Percentiles rank a stretch among this genome's conserved stretches.
phyloP scores from a whole-genome alignment of 2,888 invertebrate genomes.

The Coelinius sp. region DNA sequence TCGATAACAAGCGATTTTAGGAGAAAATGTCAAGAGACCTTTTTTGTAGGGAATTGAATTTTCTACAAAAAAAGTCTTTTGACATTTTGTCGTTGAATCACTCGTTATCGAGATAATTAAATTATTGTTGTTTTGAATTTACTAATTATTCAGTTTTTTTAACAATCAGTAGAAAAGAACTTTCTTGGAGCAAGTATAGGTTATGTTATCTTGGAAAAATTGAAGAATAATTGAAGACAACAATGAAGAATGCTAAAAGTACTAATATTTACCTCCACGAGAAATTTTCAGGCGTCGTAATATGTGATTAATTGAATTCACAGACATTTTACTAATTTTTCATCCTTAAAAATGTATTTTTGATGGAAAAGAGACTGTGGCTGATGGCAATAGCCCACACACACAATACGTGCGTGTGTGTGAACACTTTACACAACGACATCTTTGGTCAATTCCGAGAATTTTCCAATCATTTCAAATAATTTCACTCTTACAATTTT shows the following conservation, averaged over 20 bases:
- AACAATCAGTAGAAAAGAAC: background rate
- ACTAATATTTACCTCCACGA: background rate
- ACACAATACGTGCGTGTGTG: slow-evolving; percentile 45
- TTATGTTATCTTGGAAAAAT: background rate
- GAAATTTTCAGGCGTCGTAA: background rate
- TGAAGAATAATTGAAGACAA: background rate
- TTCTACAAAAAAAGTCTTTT: too few relatives aligned
- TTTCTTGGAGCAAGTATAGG: background rate
- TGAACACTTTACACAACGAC: background rate
- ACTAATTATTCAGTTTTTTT: background rate
- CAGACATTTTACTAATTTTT: background rate
- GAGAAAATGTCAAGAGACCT: too few relatives aligned
- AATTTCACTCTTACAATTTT: background rate
- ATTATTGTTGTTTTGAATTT: background rate
- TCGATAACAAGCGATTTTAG: too few relatives aligned
- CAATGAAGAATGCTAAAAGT: background rate
- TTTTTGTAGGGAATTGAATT: too few relatives aligned
- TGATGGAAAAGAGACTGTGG: background rate
- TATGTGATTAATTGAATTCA: background rate
- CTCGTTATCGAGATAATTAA: too few relatives aligned
- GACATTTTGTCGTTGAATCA: too few relatives aligned
- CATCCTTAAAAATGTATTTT: background rate
- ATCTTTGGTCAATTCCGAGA: background rate
- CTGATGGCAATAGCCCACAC: too few relatives aligned
- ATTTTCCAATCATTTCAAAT: background rate